Evolutionary conservation across 2,797 vertebrate species (phyloP), one percentile per base, ranked within the genome.

Genomic region (Tapera naevia): DNA sequence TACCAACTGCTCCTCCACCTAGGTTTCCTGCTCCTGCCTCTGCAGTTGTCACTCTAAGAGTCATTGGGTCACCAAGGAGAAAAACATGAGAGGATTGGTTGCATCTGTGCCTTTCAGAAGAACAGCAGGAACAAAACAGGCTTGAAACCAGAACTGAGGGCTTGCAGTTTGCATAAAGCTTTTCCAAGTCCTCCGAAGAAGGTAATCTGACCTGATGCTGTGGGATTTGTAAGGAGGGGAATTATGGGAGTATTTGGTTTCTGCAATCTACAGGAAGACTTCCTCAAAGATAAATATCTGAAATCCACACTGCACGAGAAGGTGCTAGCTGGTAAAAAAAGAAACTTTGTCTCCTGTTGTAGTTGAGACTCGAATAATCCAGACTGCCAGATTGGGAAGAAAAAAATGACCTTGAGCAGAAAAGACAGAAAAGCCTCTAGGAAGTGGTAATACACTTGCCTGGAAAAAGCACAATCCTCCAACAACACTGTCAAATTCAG

Each of bases 41-140:
- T 69, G 33, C 18, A 19, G 17, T n/a, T 78, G n/a, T 39, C 78
- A 24, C 16, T 71, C 7, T 30, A 50, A 48, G 48, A 81, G 37
- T 27, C 67, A 35, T 17, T 37, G 74, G 24, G 28, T 33, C 51
- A 89, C 16, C 12, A 58, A 58, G 33, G 39, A 69, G 33, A 65
- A 58, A 67, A 81, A 14, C 25, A 9, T 2, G 27, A 87, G 70
- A 43, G 10, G 61, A 18, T 15, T 35, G 61, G 35, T 33, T 56
- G 48, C 65, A 53, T n/a, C 53, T 33, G 17, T 76, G 48, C 10
- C 33, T 45, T 39, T 45, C 32, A 9, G 10, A 80, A 60, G 11
- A 69, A 13, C 0, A n/a, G 22, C 1, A 62, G n/a, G 32, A 78
- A 35, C 19, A 71, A n/a, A 60, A 1, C 7, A 53, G 17, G 16